phyloP scores from a whole-genome alignment of 2,888 invertebrate genomes.

The Dryocosmus kuriphilus region DNA sequence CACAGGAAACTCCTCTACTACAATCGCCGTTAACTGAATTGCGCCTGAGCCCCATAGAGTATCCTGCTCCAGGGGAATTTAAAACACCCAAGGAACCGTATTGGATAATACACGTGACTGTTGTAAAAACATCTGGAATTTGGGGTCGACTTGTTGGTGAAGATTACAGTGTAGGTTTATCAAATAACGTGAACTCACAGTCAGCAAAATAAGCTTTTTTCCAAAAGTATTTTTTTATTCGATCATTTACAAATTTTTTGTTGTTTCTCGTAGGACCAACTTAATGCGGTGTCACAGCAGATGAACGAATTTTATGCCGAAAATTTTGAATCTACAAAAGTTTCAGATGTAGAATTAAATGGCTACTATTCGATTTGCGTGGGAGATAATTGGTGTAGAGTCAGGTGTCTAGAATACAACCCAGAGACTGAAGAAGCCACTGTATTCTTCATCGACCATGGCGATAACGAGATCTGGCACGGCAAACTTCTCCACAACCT shows the following conservation, averaged over 20 bases:
- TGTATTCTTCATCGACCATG: slow-evolving; percentile 83
- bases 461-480: too few species aligned
- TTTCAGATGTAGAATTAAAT: slow-evolving; percentile 67
- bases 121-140: slow-evolving; percentile 82
- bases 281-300: slow-evolving; percentile 72
- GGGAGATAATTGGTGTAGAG: too few species aligned
- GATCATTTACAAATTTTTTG: too few species aligned
- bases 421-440: slow-evolving; percentile 58
- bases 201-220: background rate
- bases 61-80: too few species aligned
- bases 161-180: too few species aligned
- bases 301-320: slow-evolving; percentile 76
- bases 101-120: slow-evolving; percentile 83
- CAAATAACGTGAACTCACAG: too few species aligned
- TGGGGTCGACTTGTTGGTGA: slow-evolving; percentile 82
- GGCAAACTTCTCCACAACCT: too few species aligned
- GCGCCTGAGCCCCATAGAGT: too few species aligned
- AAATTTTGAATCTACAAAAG: slow-evolving; percentile 53
- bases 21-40: slow-evolving; percentile 54
- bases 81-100: slow-evolving; percentile 75
- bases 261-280: slow-evolving; percentile 74
- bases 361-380: slow-evolving; percentile 78
- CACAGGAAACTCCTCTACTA: slow-evolving; percentile 33
- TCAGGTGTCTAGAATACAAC: slow-evolving; percentile 68
- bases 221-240: too few species aligned